phyloP scores from a whole-genome alignment of 1,140 invertebrate genomes.

The Scylla paramamosain region DNA sequence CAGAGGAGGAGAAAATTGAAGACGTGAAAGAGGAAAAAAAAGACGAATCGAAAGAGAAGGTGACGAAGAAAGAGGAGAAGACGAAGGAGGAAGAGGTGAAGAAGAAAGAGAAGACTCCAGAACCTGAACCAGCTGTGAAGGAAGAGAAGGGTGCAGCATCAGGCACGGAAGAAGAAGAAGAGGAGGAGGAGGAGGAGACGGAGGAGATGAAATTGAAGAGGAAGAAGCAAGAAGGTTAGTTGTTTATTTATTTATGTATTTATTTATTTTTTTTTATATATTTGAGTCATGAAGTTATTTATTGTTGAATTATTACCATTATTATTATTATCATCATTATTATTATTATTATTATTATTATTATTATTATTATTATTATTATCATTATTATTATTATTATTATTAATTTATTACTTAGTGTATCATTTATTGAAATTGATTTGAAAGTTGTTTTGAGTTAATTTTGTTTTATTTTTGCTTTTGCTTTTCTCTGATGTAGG shows the following conservation, averaged over 20 bases:
- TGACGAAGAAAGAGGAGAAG: slow-evolving; percentile 25
- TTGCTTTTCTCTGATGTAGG: too few species aligned
- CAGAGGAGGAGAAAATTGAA: neutral
- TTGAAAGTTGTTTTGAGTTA: too few species aligned
- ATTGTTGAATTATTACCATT: neutral
- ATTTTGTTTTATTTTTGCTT: too few species aligned
- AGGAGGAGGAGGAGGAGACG: slow-evolving; percentile 41
- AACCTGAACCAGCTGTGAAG: neutral
- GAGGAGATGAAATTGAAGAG: slow-evolving; percentile 68
- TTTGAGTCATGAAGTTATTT: neutral
- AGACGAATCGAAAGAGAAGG: neutral
- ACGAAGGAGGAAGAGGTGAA: slow-evolving; percentile 53
- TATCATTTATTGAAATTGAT: neutral
- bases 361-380: neutral
- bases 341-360: neutral
- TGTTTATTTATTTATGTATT: neutral
- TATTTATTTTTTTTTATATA: neutral
- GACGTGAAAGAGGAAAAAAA: neutral
- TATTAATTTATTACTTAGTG: neutral
- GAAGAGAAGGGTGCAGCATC: neutral
- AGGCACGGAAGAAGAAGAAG: slow-evolving; percentile 47
- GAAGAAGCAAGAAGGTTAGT: slow-evolving; percentile 72
- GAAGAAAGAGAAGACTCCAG: neutral
- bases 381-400: neutral
- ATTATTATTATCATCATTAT: neutral